Conservation (phyloP, 1,140 invertebrate species). For the Stratiolaelaps scimitus region DNA sequence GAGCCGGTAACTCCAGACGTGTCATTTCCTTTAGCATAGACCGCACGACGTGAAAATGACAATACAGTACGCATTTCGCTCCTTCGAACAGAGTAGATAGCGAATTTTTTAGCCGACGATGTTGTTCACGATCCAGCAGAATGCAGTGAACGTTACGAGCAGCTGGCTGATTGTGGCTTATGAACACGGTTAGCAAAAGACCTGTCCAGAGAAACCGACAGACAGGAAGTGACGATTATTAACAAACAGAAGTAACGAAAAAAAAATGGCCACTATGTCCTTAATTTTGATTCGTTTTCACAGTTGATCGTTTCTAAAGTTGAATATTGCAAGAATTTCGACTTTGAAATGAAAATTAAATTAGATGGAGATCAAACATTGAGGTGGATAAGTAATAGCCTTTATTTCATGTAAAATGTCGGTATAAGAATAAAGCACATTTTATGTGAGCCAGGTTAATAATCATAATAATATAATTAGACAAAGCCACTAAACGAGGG, state of each 20-base stretch:
- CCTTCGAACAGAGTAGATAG: slow-evolving; percentile 25
- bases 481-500: too few species aligned
- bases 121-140: slow-evolving; percentile 10
- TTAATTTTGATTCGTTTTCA: too few species aligned
- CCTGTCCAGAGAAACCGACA: background rate
- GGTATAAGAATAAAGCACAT: background rate
- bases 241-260: too few species aligned
- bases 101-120: slow-evolving; percentile 18
- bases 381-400: background rate
- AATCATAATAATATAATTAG: background rate
- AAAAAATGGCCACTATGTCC: too few species aligned
- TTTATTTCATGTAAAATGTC: background rate
- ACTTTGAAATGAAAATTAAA: too few species aligned
- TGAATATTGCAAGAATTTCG: too few species aligned
- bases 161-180: slow-evolving; percentile 18
- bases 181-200: slow-evolving; percentile 11
- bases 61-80: slow-evolving; percentile 16
- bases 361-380: too few species aligned
- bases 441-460: background rate
- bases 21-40: slow-evolving; percentile 28
- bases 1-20: background rate
- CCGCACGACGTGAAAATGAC: slow-evolving; percentile 21
- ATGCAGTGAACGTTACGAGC: slow-evolving; percentile 22
- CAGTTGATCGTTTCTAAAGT: too few species aligned
- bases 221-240: too few species aligned